Evolutionary conservation across 2,797 vertebrate genomes (phyloP).

Genomic region (Rhinogobio ventralis): DNA sequence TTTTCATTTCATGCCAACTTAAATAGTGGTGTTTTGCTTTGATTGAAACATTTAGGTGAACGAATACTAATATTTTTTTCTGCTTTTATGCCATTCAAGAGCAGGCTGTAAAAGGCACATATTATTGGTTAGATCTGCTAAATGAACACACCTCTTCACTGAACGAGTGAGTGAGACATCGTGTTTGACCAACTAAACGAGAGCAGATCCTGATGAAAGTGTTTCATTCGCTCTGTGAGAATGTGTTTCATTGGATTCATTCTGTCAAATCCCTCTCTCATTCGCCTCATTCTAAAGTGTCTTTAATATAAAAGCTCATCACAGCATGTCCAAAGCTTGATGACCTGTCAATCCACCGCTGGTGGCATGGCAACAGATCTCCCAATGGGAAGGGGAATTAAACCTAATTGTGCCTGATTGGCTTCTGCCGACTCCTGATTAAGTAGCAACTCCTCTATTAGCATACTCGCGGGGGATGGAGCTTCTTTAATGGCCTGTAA

Average conservation of each 20-base stretch:
- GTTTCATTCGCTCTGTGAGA: neutral
- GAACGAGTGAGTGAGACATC: neutral
- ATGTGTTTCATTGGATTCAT: neutral
- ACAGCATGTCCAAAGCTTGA: constrained; percentile 60
- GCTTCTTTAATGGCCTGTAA: constrained; percentile 63
- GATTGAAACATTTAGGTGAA: neutral
- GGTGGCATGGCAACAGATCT: constrained; percentile 64
- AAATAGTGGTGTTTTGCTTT: neutral
- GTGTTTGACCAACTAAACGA: neutral
- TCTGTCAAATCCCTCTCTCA: constrained; percentile 23
- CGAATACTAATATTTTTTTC: neutral
- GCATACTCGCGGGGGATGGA: constrained; percentile 61
- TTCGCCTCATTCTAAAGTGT: constrained; percentile 26
- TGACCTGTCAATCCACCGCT: constrained; percentile 58
- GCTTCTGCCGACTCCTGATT: constrained; percentile 80
- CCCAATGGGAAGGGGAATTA: constrained; percentile 73
- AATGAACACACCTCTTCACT: neutral
- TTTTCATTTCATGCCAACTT: neutral
- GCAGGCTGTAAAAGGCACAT: neutral
- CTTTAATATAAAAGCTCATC: constrained; percentile 47
- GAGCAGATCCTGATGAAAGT: neutral
- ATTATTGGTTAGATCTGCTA: neutral
- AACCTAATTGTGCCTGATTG: constrained; percentile 80
- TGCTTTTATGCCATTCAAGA: neutral
- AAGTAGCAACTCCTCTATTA: constrained; percentile 74